These are phyloP conservation scores for Perca fluviatilis DNA, from an alignment of 2,113 vertebrate species.

Conservation along the genomic window DNA sequence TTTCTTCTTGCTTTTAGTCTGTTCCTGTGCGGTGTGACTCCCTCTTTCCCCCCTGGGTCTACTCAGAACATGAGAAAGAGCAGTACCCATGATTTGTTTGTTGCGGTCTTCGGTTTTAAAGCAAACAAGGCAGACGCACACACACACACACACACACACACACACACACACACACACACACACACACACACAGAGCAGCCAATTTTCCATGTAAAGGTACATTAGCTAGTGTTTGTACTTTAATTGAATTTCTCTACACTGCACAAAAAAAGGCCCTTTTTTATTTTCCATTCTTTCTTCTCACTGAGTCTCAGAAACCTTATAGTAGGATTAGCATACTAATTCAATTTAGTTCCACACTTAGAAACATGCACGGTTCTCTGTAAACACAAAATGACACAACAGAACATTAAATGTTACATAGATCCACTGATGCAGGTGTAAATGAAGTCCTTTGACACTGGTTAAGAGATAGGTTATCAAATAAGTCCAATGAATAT, in stretches of 20 bases:
- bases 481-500: not conserved
- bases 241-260: conserved; percentile 47
- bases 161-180: not conserved
- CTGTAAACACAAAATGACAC: not conserved
- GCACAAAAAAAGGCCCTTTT: not conserved
- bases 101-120: conserved; percentile 19
- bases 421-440: not conserved
- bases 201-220: conserved; percentile 38
- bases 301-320: conserved; percentile 8
- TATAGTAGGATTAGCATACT: conserved; percentile 37
- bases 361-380: not conserved
- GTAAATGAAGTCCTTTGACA: not conserved
- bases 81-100: conserved; percentile 47
- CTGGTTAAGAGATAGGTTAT: not conserved
- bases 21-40: conserved; percentile 28
- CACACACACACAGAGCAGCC: not conserved
- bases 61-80: conserved; percentile 38
- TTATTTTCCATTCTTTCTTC: conserved; percentile 6
- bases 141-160: not conserved
- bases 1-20: conserved; percentile 33
- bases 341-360: conserved; percentile 25
- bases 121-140: conserved; percentile 13
- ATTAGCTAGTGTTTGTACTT: conserved; percentile 48
- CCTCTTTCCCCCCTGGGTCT: conserved; percentile 16
- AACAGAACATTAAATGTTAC: not conserved